Conservation (phyloP, 1,140 invertebrate species). For the Drosophila lacertosa region DNA sequence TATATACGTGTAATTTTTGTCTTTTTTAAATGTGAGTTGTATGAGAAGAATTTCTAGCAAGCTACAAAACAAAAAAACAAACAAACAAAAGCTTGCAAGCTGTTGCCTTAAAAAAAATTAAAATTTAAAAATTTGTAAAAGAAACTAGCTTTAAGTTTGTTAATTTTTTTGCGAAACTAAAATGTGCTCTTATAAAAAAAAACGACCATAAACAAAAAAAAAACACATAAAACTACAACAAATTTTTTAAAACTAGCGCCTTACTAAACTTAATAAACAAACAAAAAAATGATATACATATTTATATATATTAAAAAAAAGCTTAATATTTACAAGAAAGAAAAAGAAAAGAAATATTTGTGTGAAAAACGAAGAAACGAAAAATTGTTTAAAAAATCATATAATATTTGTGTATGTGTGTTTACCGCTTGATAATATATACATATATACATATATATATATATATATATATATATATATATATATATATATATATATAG, state of each 20-base stretch:
- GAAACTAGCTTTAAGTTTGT: conserved; percentile 50
- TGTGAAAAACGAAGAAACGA: conserved; percentile 10
- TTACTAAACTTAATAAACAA: conserved; percentile 34
- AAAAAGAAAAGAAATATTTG: conserved; percentile 26
- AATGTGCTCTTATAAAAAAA: conserved; percentile 50
- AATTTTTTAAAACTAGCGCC: conserved; percentile 31
- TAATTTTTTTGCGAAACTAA: conserved; percentile 45
- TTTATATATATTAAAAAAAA: conserved; percentile 21
- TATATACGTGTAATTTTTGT: conserved; percentile 54
- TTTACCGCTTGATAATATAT: conserved; percentile 67
- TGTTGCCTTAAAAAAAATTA: conserved; percentile 63
- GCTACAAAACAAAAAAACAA: too few relatives aligned
- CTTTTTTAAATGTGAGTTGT: conserved; percentile 57
- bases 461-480: conserved; percentile 52
- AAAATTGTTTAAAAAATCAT: conserved; percentile 7
- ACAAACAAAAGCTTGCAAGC: conserved; percentile 55
- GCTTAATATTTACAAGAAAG: conserved; percentile 8
- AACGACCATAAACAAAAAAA: conserved; percentile 33
- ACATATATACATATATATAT: conserved; percentile 50
- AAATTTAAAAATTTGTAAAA: conserved; percentile 23
- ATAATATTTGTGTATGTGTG: conserved; percentile 70
- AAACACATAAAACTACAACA: conserved; percentile 4
- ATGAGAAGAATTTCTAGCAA: conserved; percentile 25
- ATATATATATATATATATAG: conserved; percentile 44
- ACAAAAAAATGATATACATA: conserved; percentile 11